Conservation (phyloP, 1,140 invertebrate genomes). For the Temnothorax nylanderi region DNA sequence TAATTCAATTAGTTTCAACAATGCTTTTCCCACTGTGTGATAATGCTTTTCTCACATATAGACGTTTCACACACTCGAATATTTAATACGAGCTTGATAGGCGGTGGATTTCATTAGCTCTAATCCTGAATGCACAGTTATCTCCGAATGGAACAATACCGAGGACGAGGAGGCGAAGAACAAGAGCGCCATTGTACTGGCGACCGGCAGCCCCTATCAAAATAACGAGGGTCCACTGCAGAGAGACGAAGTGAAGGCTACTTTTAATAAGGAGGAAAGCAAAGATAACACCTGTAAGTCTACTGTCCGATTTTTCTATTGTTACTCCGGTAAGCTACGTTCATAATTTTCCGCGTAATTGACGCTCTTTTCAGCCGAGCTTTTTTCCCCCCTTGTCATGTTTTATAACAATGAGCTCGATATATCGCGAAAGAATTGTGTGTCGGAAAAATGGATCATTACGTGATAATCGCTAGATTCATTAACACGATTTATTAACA, state of each 20-base stretch:
- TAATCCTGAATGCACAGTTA: constrained; percentile 83
- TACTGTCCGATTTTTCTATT: constrained; percentile 59
- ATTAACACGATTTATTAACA: not conserved
- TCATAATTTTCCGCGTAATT: constrained; percentile 71
- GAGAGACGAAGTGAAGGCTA: constrained; percentile 89
- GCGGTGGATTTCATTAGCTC: constrained; percentile 67
- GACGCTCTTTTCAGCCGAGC: constrained; percentile 42
- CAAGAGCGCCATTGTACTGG: constrained; percentile 80
- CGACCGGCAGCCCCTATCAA: constrained; percentile 82
- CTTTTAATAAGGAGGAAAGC: constrained; percentile 86
- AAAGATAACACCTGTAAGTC: constrained; percentile 82
- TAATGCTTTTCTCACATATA: not conserved
- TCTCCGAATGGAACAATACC: constrained; percentile 89
- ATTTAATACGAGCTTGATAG: constrained; percentile 29
- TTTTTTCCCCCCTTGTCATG: constrained; percentile 13
- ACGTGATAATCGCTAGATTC: not conserved
- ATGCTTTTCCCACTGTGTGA: not conserved
- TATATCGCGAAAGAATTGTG: constrained; percentile 16
- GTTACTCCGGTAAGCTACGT: constrained; percentile 56
- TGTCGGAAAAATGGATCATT: not conserved
- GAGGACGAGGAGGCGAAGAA: constrained; percentile 87
- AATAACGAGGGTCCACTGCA: constrained; percentile 88
- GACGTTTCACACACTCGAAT: not conserved
- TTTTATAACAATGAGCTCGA: constrained; percentile 38
- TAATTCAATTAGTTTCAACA: not conserved